Base-by-base conservation (phyloP, 2,797 vertebrate species). In the Protonibea diacanthus region DNA sequence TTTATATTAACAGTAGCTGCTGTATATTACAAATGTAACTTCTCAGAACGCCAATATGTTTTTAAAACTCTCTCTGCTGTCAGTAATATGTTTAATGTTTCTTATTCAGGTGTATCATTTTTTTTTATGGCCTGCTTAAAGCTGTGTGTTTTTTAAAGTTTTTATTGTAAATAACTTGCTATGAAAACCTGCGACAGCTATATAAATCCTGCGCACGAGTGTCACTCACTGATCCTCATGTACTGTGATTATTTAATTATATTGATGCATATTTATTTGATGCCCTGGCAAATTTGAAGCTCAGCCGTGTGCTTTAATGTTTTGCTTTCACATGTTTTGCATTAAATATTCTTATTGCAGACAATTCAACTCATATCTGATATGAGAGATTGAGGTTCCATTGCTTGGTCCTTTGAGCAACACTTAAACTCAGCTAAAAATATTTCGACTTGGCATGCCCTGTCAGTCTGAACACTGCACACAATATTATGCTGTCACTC, bases 251-350 rank as follows among this genome's bases (percentile, higher is more conserved):
- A 64, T 80, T 69, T 65, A 65, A 61, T 29, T 62, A 8, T 56
- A 72, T 65, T n/a, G 11, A 74, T 75, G 47, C 57, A 74, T 90
- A 89, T 90, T 90, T 89, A 87, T 89, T 88, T 70, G 53, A 42
- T 62, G 20, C 55, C 14, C 1, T 33, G 40, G 42, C 25, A 47
- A 64, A 48, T 69, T 64, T 72, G 15, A 70, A 53, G 14, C 67
- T 62, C 23, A 11, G 60, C 10, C 62, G 27, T 71, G 47, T 42
- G 27, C 23, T 45, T 18, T 5, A 47, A 49, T 51, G 48, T 59
- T 71, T 71, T 63, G 20, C 63, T 74, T 49, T n/a, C 57, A 40
- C 18, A 14, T 63, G 9, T 27, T 80, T 76, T 66, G 18, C 42
- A 59, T 69, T 3, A 25, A 14, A 4, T 27, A 1, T 74, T 80